Base-by-base conservation (phyloP, 2,888 invertebrate genomes). In the Neria commutata region DNA sequence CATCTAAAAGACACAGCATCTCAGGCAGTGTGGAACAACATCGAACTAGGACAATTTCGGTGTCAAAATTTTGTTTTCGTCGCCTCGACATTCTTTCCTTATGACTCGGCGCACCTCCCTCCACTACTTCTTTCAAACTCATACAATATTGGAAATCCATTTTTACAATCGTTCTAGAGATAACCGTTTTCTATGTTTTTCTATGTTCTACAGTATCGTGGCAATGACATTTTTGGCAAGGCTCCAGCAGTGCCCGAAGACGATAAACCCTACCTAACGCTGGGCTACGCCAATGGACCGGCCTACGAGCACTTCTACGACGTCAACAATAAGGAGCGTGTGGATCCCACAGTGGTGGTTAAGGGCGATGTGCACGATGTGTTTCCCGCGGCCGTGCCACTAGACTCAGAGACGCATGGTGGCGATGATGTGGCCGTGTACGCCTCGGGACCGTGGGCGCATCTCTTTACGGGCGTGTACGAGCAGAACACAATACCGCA, bases 401-500 rank as follows among this genome's bases (percentile, higher is more conserved):
- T 72, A 2, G 63, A 67, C 6, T 45, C 19, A 2, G 91, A 91
- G 71, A 90, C 90, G 0, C 91, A 91, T 68, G 91, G 90, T 0
- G 91, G 90, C 0, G 92, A 93, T 63, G 93, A 93, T 77, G 92
- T 93, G 0, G 87, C 88, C 0, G 88, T 93, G 0, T 92, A 87
- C 78, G 92, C 92, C 0, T 82, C 80, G 11, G 94, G 89, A 21
- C 93, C 92, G 1, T 90, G 90, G 89, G 83, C 92, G 0, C 92
- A 94, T 74, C 83, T 94, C 1, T 91, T 94, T 74, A 87, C 88
- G 0, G 92, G 93, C 0, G 88, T 87, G 56, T 88, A 90, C 69
- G 92, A 94, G 71, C 91, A 94, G 79, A 89, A 87, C 77, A 88
- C 85, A 70, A 87, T 94, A 46, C 91, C 93, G 0, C 90, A 92